Evolutionary conservation across 2,888 invertebrate genomes (phyloP).

Genomic region (Cephus pulcher): DNA sequence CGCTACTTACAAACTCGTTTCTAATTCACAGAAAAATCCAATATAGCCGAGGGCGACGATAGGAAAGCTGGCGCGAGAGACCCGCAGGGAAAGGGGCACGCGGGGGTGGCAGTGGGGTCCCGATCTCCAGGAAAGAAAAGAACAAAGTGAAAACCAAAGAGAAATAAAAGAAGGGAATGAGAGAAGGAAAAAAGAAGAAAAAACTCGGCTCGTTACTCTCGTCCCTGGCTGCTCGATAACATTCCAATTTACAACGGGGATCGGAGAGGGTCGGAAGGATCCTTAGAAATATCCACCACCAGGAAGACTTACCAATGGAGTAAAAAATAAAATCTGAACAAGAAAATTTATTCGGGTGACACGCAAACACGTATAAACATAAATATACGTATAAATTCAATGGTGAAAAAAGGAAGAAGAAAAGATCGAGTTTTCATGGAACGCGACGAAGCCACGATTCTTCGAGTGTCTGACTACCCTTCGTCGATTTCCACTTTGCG

Average conservation of each 20-base stretch:
- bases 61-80: neutral
- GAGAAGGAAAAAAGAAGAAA: neutral
- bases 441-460: too few relatives aligned
- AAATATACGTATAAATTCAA: too few relatives aligned
- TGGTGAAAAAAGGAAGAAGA: too few relatives aligned
- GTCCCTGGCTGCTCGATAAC: slow-evolving; percentile 45
- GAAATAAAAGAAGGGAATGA: neutral
- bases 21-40: slow-evolving; percentile 2
- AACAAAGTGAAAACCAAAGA: too few relatives aligned
- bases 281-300: neutral
- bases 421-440: too few relatives aligned
- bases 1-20: slow-evolving; percentile 31
- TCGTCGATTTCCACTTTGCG: slow-evolving; percentile 46
- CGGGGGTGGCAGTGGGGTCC: neutral
- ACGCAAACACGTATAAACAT: too few relatives aligned
- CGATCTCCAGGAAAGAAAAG: too few relatives aligned
- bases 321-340: too few relatives aligned
- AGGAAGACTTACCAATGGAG: too few relatives aligned
- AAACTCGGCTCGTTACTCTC: slow-evolving; percentile 39
- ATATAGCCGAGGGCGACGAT: neutral
- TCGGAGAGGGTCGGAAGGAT: neutral
- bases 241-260: slow-evolving; percentile 43
- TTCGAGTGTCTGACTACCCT: neutral
- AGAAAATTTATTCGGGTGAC: too few relatives aligned
- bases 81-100: neutral